Evolutionary conservation across 2,113 vertebrate genomes (phyloP), one percentile per base, ranked within the genome.

Genomic region (Alligator sinensis): DNA sequence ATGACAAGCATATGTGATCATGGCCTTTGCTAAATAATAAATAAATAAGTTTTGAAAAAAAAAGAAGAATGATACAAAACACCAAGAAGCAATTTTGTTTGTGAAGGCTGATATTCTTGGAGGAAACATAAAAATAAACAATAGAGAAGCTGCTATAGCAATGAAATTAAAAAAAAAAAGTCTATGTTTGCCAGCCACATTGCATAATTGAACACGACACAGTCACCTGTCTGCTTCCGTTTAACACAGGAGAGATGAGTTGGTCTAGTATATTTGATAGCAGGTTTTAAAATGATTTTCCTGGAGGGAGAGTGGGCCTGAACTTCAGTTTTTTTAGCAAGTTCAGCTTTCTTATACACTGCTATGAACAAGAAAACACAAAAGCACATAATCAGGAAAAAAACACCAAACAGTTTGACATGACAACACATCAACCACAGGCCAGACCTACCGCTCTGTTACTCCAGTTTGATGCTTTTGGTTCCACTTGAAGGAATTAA

Each of bases 221-320:
- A 98, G 97, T 99, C 99, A 99, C 99, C 99, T 99, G 99, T 99
- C 97, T 98, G 98, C 99, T 99, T 99, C 98, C 99, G 98, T 96
- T 99, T 98, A 98, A 99, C 99, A 98, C 99, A 99, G 98, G 99
- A 98, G 97, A 99, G 99, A 97, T 99, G 99, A 98, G 98, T 97
- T 97, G 99, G 98, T 96, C 99, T 99, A 98, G 99, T 98, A 95
- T 99, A 99, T 97, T 99, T 99, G 97, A 98, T 98, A 90, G 98
- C 98, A 94, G 99, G 98, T 98, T 99, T 99, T 98, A 99, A 98
- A 97, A 97, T 98, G 95, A 98, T 99, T 99, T 99, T 99, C 98
- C 99, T 99, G 97, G 98, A 98, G 4, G 99, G 99, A 97, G 99
- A 99, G 94, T 98, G 98, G 98, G 98, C 98, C 98, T 99, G 99